These are phyloP conservation scores for Hermaeophaga mercurialis DNA, from an alignment of 2,888 invertebrate species.

Conservation along the genomic window DNA sequence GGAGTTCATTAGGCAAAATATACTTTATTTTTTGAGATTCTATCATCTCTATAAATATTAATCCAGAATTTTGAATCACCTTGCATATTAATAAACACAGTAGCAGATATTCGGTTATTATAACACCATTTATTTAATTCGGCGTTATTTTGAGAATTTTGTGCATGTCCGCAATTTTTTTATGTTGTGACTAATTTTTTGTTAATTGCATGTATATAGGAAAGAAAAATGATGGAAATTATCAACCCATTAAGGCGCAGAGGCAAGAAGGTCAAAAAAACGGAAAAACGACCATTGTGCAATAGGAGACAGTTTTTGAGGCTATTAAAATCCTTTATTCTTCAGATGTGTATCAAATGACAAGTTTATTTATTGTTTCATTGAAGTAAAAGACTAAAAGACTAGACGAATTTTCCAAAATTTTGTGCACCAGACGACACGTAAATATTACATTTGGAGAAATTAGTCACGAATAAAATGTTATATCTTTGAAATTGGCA, in stretches of 20 bases:
- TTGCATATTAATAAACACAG: too few relatives aligned
- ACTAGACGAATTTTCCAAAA: constrained; percentile 7
- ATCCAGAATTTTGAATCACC: too few relatives aligned
- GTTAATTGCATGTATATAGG: constrained; percentile 46
- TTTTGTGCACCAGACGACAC: neutral
- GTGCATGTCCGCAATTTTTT: constrained; percentile 9
- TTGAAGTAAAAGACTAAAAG: constrained; percentile 16
- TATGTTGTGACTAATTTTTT: constrained; percentile 39
- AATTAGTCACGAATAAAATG: neutral
- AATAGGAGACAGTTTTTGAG: constrained; percentile 13
- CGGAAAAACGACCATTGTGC: constrained; percentile 12
- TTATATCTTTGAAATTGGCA: neutral
- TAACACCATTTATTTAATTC: too few relatives aligned
- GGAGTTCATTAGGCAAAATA: too few relatives aligned
- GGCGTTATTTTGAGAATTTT: too few relatives aligned
- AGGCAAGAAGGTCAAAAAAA: neutral
- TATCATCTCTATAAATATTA: too few relatives aligned
- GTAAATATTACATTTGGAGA: neutral
- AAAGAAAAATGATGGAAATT: constrained; percentile 39
- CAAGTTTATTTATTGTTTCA: constrained; percentile 32
- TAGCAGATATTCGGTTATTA: too few relatives aligned
- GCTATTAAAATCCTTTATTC: constrained; percentile 4
- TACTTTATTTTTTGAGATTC: too few relatives aligned
- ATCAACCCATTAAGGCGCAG: neutral
- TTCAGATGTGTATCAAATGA: constrained; percentile 39